These are phyloP conservation scores for Neotoxoptera formosana DNA, from an alignment of 1,140 invertebrate genomes.

Conservation along the genomic window DNA sequence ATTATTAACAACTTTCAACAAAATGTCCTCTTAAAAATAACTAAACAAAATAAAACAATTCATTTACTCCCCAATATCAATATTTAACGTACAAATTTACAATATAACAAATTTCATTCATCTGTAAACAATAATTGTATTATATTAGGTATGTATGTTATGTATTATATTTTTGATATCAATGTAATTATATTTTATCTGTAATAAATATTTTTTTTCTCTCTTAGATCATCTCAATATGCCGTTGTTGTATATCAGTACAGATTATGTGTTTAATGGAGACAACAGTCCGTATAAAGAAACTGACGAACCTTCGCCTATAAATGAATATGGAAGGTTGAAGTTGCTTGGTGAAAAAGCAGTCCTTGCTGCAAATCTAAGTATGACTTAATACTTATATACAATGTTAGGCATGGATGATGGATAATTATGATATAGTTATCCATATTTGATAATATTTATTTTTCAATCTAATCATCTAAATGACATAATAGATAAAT, in stretches of 20 bases:
- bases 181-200: not conserved
- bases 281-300: slow-evolving; percentile 66
- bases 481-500: too few relatives aligned
- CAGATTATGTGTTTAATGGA: slow-evolving; percentile 72
- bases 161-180: too few relatives aligned
- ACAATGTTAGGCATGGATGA: not conserved
- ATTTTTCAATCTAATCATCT: too few relatives aligned
- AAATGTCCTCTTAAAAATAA: too few relatives aligned
- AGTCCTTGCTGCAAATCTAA: slow-evolving; percentile 59
- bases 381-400: slow-evolving; percentile 32
- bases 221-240: slow-evolving; percentile 29
- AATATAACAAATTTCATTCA: not conserved
- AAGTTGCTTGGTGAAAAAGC: slow-evolving; percentile 68
- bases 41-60: not conserved
- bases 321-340: slow-evolving; percentile 68
- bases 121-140: not conserved
- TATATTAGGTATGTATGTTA: not conserved
- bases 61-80: not conserved
- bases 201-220: not conserved
- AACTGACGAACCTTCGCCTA: slow-evolving; percentile 65
- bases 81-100: not conserved
- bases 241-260: slow-evolving; percentile 69
- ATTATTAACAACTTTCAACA: not conserved
- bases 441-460: too few relatives aligned
- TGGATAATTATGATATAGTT: too few relatives aligned